Evolutionary conservation across 1,140 invertebrate species (phyloP).

Genomic region (Meteorus sp.): DNA sequence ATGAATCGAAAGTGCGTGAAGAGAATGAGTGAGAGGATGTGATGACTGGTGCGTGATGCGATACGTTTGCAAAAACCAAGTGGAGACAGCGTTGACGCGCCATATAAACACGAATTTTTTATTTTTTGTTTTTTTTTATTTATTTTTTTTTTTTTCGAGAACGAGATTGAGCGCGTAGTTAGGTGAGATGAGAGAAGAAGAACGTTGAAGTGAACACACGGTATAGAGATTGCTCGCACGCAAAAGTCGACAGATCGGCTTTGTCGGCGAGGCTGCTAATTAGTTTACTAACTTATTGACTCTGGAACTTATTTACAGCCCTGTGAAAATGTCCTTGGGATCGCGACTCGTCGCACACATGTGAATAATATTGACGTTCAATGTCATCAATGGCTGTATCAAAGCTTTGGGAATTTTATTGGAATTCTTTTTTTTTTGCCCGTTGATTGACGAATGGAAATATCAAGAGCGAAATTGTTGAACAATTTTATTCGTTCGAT

Average conservation of each 20-base stretch:
- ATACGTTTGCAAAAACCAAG: neutral
- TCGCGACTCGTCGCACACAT: constrained; percentile 42
- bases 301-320: constrained; percentile 44
- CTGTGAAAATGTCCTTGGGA: constrained; percentile 29
- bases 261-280: constrained; percentile 58
- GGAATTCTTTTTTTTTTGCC: too few relatives aligned
- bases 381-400: too few relatives aligned
- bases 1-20: constrained; percentile 26
- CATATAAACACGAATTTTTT: too few relatives aligned
- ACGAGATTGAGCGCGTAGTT: too few relatives aligned
- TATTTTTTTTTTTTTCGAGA: too few relatives aligned
- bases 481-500: too few relatives aligned
- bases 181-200: neutral
- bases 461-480: too few relatives aligned
- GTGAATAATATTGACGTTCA: neutral
- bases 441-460: too few relatives aligned
- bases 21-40: constrained; percentile 26
- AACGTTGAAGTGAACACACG: neutral
- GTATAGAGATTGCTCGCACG: neutral
- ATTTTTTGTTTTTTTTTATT: too few relatives aligned
- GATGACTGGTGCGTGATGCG: too few relatives aligned
- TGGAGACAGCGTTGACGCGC: neutral
- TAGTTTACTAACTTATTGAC: constrained; percentile 61
- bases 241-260: constrained; percentile 38
- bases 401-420: too few relatives aligned